Evolutionary conservation across 2,888 invertebrate species (phyloP), one percentile per base, ranked within the genome.

Genomic region (Machimus atricapillus): DNA sequence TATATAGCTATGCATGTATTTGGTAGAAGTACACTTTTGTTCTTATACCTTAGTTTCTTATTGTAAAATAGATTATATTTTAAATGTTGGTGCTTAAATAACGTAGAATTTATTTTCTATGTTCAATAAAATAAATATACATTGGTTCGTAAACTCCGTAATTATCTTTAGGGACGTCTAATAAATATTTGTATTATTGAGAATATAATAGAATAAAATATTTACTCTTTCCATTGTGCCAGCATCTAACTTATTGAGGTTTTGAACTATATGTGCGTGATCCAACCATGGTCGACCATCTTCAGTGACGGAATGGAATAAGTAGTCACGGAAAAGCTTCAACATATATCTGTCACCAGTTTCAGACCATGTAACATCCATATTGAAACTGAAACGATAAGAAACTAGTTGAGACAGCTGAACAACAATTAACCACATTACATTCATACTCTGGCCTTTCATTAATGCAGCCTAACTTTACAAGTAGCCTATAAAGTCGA

Each of bases 261-360:
- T 97, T 92, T 97, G 96, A 79, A 98, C 95, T 89, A 99, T 95
- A 91, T 99, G 99, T 85, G 98, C 97, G 94, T 98, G 96, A 93
- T 99, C 99, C 88, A 99, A 93, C 98, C 98, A 99, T 0, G 99
- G 98, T 89, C 96, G 94, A 8, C 98, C 98, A 90, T 98, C 98
- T 88, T 96, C 96, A 19, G 96, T 95, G 89, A 98, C 97, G 92
- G 98, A 97, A 94, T 99, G 99, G 93, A 99, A 99, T 90, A 99
- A 94, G 92, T 98, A 98, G 94, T 99, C 99, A 88, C 99, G 95
- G 94, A 99, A 99, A 91, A 99, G 93, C 93, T 99, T 99, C 93
- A 99, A 94, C 96, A 99, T 97, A 93, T 99, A 99, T 86, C 99
- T 95, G 93, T 99, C 98, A 27, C 99, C 99, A 31, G 99, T 99